Evolutionary conservation across 2,797 vertebrate species (phyloP), one percentile per base, ranked within the genome.

Genomic region (Adrianichthys oophorus): DNA sequence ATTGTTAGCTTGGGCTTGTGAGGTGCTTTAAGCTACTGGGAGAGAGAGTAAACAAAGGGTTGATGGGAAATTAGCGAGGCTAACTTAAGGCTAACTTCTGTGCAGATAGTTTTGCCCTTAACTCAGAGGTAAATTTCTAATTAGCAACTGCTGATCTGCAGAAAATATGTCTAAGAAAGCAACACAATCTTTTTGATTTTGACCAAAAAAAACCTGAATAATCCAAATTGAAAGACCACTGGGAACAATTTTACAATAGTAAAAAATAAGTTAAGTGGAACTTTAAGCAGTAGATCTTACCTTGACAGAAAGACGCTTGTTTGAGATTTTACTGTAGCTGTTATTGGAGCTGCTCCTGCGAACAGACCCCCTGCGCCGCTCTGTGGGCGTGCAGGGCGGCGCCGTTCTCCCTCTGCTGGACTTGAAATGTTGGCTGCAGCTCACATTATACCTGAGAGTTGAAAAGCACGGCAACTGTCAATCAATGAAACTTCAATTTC

Each of bases 401-500:
- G 93, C 78, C 82, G 43, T 79, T 70, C 95, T 93, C 63, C 95
- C 95, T 59, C 95, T 92, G 76, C 96, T 95, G 18, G 93, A 76
- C 49, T 96, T 95, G 67, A 94, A 96, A 87, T 97, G 96, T 70
- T 97, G 95, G 66, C 95, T 98, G 82, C 96, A 99, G 90, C 96
- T 97, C 55, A 99, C 96, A 0, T 98, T 99, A 83, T 98, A 98
- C 88, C 97, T 99, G 80, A 16, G 15, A 56, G 47, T 52, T 5
- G 17, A 69, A 21, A 32, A 41, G 44, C 24, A 68, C 17, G 32
- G 26, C 8, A 3, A 17, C 16, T 12, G 32, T 16, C 19, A 14
- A 1, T 7, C 8, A 13, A 7, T 13, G 44, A 4, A 53, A 13
- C 19, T 1, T 4, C n/a, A 3, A 16, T 24, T 24, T 7, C 15